These are phyloP conservation scores for Mycalesis mineus DNA, from an alignment of 2,888 invertebrate species.

Conservation along the genomic window DNA sequence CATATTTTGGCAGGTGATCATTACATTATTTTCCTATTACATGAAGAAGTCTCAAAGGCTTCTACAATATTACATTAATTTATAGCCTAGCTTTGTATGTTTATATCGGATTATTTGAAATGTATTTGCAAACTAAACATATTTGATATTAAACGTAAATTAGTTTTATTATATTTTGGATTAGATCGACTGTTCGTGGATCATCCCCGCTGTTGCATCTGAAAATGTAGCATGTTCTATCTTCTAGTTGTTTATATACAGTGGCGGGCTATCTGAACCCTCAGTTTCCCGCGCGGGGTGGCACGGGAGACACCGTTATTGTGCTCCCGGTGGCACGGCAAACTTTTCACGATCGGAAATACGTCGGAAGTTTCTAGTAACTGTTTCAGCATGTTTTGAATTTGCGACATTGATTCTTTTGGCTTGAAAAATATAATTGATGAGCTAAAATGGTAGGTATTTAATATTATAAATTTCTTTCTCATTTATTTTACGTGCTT, in stretches of 20 bases:
- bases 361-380: conserved; percentile 4
- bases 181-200: no score
- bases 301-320: conserved; percentile 33
- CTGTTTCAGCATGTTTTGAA: conserved; percentile 16
- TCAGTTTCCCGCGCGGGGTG: conserved; percentile 57
- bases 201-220: conserved; percentile 22
- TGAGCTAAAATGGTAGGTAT: conserved; percentile 20
- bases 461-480: neutral
- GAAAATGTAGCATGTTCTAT: conserved; percentile 26
- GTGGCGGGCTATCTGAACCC: conserved; percentile 40
- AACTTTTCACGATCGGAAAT: conserved; percentile 33
- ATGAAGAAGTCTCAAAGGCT: no score
- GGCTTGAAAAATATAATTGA: neutral
- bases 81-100: no score
- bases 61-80: no score
- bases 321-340: conserved; percentile 8
- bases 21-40: no score
- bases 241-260: conserved; percentile 49
- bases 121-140: no score
- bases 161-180: no score
- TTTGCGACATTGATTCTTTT: neutral
- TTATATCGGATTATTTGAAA: no score
- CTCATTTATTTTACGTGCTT: no score
- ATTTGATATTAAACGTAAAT: no score
- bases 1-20: no score